These are phyloP conservation scores for Borostomias antarcticus DNA, from an alignment of 2,797 vertebrate genomes.

Conservation along the genomic window DNA sequence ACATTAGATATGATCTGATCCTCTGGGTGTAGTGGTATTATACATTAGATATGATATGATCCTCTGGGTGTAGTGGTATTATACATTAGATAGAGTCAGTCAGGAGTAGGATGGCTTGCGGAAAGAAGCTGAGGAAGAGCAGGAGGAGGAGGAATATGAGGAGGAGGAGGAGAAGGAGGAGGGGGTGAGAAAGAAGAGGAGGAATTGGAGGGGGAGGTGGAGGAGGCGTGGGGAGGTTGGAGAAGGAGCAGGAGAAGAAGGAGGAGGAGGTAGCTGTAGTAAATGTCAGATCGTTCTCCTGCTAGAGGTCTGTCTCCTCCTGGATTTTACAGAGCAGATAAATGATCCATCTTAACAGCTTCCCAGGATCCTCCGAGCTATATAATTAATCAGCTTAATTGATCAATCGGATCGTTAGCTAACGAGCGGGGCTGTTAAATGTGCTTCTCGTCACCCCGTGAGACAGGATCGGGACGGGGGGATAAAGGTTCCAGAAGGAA, in stretches of 20 bases:
- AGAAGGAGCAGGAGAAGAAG: no score
- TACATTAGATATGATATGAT: no score
- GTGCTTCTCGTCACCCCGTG: constrained; percentile 70
- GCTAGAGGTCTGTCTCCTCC: constrained; percentile 53
- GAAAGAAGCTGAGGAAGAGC: neutral
- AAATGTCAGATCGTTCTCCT: constrained; percentile 61
- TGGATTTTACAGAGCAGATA: constrained; percentile 60
- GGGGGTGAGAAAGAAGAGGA: neutral
- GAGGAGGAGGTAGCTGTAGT: constrained; percentile 43
- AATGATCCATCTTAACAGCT: constrained; percentile 55
- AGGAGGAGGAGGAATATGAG: neutral
- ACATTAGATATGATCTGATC: no score
- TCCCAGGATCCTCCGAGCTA: constrained; percentile 64
- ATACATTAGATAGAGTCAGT: no score
- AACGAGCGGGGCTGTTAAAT: constrained; percentile 67
- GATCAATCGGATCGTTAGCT: constrained; percentile 68
- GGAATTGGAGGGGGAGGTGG: no score
- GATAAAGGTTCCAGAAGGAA: constrained; percentile 66
- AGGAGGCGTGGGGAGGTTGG: constrained; percentile 15
- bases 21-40: no score
- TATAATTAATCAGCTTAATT: constrained; percentile 80
- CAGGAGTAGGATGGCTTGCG: no score
- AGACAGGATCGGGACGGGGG: constrained; percentile 20
- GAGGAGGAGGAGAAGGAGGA: neutral
- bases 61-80: no score